A percentile compares a stretch with the other conserved stretches of the same genome.
Conservation (phyloP, 2,888 invertebrate genomes). For the Melipona bicolor region DNA sequence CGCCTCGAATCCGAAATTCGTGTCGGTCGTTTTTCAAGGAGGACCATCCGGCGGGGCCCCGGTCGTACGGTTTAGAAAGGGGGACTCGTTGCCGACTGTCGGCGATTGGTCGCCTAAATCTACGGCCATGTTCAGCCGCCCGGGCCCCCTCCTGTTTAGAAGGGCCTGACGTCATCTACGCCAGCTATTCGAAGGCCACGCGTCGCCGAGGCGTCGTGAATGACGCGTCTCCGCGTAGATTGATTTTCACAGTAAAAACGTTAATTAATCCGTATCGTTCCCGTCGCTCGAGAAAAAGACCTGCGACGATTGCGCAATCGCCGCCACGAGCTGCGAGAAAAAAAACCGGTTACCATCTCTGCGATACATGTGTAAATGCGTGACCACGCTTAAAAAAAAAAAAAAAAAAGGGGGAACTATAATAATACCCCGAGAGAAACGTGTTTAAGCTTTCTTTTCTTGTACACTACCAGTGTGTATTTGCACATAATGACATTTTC, state of each 20-base stretch:
- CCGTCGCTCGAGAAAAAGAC: slow-evolving; percentile 31
- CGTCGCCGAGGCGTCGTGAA: slow-evolving; percentile 61
- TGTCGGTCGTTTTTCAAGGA: slow-evolving; percentile 1
- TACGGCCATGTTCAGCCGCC: slow-evolving; percentile 82
- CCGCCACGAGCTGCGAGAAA: not conserved
- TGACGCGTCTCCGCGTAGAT: slow-evolving; percentile 46
- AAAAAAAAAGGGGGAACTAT: no score
- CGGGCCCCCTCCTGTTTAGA: slow-evolving; percentile 84
- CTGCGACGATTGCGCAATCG: slow-evolving; percentile 5
- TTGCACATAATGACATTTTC: no score
- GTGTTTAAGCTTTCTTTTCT: no score
- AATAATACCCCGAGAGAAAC: no score
- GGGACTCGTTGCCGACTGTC: slow-evolving; percentile 57
- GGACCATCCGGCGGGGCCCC: slow-evolving; percentile 34
- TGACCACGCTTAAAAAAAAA: no score
- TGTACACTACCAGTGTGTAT: no score
- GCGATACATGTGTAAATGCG: no score
- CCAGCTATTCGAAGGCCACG: slow-evolving; percentile 64
- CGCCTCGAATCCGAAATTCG: slow-evolving; percentile 33
- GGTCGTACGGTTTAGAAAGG: slow-evolving; percentile 72
- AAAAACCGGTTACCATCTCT: not conserved
- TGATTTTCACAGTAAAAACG: slow-evolving; percentile 57
- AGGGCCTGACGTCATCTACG: slow-evolving; percentile 82
- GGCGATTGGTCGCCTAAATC: slow-evolving; percentile 82
- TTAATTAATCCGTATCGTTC: slow-evolving; percentile 29